A percentile compares a stretch with the other conserved stretches of the same genome.
phyloP scores from a whole-genome alignment of 2,113 vertebrate genomes.

The Platichthys stellatus region DNA sequence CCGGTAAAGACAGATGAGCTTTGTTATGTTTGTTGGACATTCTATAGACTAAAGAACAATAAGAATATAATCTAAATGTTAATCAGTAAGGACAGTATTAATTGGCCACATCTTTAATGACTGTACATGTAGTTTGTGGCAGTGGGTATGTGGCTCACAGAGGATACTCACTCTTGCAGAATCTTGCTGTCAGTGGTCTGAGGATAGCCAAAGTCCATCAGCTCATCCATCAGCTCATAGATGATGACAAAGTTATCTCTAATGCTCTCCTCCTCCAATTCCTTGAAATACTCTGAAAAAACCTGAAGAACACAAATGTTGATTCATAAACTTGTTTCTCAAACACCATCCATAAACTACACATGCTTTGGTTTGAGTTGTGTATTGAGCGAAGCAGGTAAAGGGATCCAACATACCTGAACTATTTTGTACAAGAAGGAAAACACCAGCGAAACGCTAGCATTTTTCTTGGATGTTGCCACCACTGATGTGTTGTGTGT shows the following conservation, averaged over 20 bases:
- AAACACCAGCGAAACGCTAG: conserved; percentile 95
- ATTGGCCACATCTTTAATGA: not conserved
- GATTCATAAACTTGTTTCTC: not conserved
- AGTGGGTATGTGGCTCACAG: not conserved
- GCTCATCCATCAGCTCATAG: conserved; percentile 97
- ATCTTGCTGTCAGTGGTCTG: conserved; percentile 99
- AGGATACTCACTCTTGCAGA: conserved; percentile 93
- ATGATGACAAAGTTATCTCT: conserved; percentile 99
- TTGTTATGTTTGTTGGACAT: not conserved
- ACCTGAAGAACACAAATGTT: conserved; percentile 77
- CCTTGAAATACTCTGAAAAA: conserved; percentile 99
- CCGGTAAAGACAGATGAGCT: no score
- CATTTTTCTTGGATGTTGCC: conserved; percentile 98
- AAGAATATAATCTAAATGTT: not conserved
- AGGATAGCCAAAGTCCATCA: conserved; percentile 99
- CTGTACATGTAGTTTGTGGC: not conserved
- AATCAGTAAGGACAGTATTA: not conserved
- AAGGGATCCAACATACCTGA: conserved; percentile 83
- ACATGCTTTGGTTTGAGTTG: not conserved
- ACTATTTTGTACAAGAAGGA: conserved; percentile 99
- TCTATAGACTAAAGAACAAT: not conserved
- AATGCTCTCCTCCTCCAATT: conserved; percentile 98
- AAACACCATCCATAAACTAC: not conserved
- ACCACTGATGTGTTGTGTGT: conserved; percentile 85
- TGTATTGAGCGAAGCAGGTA: not conserved